These are phyloP conservation scores for Gobiocypris rarus DNA, from an alignment of 2,113 vertebrate genomes.

Conservation along the genomic window DNA sequence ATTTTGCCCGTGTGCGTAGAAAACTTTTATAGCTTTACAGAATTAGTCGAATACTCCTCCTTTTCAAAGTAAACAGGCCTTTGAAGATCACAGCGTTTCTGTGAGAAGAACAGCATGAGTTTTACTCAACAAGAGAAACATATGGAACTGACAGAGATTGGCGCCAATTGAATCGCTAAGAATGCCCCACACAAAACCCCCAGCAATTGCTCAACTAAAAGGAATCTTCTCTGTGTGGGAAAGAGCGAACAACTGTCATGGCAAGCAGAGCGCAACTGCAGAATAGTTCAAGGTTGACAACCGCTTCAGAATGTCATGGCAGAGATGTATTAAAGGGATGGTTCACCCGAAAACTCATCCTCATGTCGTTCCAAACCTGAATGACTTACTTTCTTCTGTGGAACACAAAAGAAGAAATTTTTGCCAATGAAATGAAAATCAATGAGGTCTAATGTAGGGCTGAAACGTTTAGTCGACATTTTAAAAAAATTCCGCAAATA, in stretches of 20 bases:
- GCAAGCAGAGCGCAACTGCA: not conserved
- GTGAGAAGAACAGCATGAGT: not conserved
- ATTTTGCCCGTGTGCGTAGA: not conserved
- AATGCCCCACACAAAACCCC: not conserved
- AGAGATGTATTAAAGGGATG: not conserved
- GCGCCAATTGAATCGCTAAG: not conserved
- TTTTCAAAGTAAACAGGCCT: conserved; percentile 16
- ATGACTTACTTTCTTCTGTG: not conserved
- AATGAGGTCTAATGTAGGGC: too few species aligned
- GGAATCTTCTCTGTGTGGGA: conserved; percentile 29
- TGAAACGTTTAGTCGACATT: too few species aligned
- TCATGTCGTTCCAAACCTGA: not conserved
- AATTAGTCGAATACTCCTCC: conserved; percentile 3
- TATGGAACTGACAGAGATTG: not conserved
- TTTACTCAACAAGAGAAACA: conserved; percentile 35
- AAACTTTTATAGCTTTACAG: not conserved
- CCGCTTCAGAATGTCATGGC: not conserved
- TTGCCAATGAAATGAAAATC: not conserved
- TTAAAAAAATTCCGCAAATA: too few species aligned
- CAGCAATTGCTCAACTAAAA: conserved; percentile 19
- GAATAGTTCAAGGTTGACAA: not conserved
- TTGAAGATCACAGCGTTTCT: not conserved
- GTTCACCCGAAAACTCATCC: not conserved
- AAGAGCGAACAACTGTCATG: conserved; percentile 16
- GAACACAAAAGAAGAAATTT: not conserved